phyloP scores from a whole-genome alignment of 23 tunicate genomes.

The Halocynthia aurantium region DNA sequence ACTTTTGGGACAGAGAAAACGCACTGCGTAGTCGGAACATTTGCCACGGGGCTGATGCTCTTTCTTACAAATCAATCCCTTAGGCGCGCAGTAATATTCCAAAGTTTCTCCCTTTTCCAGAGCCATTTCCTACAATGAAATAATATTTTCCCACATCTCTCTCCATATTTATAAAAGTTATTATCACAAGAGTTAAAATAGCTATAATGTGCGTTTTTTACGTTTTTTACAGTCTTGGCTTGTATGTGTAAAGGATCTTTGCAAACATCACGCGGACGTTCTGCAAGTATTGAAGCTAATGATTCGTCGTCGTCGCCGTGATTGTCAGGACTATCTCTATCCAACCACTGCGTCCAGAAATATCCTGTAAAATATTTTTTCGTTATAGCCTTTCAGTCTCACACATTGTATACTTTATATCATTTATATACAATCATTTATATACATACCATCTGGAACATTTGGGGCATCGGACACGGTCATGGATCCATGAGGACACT shows the following conservation, averaged over 20 bases:
- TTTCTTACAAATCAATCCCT: slow-evolving; percentile 63
- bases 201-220: slow-evolving; percentile 4
- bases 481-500: slow-evolving; percentile 10
- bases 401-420: not conserved
- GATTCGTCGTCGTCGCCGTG: slow-evolving; percentile 58
- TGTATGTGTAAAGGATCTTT: slow-evolving; percentile 60
- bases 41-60: slow-evolving; percentile 41
- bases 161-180: too few relatives aligned
- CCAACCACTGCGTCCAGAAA: slow-evolving; percentile 88
- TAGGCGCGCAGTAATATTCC: slow-evolving; percentile 16
- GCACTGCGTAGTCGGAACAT: slow-evolving; percentile 70
- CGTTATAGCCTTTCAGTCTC: not conserved
- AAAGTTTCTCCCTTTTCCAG: slow-evolving; percentile 45
- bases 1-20: slow-evolving; percentile 71
- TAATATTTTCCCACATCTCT: not conserved
- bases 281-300: slow-evolving; percentile 18
- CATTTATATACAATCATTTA: not conserved
- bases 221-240: slow-evolving; percentile 56
- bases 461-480: slow-evolving; percentile 4
- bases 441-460: slow-evolving; percentile 3
- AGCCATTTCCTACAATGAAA: slow-evolving; percentile 44
- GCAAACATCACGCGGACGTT: slow-evolving; percentile 62
- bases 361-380: slow-evolving; percentile 8
- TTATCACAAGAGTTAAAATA: not conserved
- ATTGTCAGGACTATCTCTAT: slow-evolving; percentile 56